Evolutionary conservation across 2,888 invertebrate genomes (phyloP), one percentile per base, ranked within the genome.

Genomic region (Colletes collaris): DNA sequence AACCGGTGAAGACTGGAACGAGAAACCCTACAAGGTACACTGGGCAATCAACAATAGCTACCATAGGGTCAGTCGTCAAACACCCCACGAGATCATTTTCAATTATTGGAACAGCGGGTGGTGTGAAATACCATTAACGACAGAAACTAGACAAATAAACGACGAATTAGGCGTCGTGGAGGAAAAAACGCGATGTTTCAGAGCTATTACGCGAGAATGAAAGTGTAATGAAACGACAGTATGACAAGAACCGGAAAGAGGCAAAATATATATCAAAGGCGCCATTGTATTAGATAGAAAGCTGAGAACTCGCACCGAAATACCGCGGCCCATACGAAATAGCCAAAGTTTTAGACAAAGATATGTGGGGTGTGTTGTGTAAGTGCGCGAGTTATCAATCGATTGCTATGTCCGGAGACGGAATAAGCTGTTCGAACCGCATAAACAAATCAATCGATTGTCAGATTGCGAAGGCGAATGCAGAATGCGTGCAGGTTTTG

Each of bases 251-350:
- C 11, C 0, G 55, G 3, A 55, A 55, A 10, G 27, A 19, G 8
- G 27, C n/a, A 35, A 35, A 16, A 16, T 16, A 16, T 53, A 6
- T n/a, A n/a, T 16, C n/a, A 8, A 10, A 27, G 46, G 11, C 19
- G 49, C 46, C n/a, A 11, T 62, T 44, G 62, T 62, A n/a, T 65
- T 65, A 52, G 65, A 19, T 27, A 50, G 52, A 64, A 44, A 80
- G 77, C 52, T 46, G 60, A 50, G 78, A 80, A 58, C 52, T 73
- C 35, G 49, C 7, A 35, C 13, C 55, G 13, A 71, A 79, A 50
- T 78, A 77, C 59, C 16, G 56, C 19, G 77, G 80, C 2, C 77
- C 72, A 27, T 80, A 80, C 60, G 69, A 80, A 53, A 56, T 80
- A 4, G 72, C 27, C 0, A 73, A 78, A 40, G 53, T 40, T 4